phyloP scores from a whole-genome alignment of 2,797 vertebrate species.

The Menidia menidia region DNA sequence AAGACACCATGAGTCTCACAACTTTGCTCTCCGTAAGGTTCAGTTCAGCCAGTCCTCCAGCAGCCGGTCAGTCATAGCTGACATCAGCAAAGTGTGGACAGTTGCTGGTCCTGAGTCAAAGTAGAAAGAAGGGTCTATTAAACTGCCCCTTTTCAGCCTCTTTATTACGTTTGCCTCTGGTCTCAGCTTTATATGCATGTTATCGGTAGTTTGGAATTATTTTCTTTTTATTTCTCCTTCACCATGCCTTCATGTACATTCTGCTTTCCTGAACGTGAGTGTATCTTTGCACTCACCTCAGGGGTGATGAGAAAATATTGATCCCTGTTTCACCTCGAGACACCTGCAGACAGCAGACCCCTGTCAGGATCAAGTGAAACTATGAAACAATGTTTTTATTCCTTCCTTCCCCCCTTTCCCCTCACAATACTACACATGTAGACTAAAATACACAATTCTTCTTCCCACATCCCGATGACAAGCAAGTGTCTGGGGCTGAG shows the following conservation, averaged over 20 bases:
- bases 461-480: constrained; percentile 27
- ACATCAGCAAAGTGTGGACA: constrained; percentile 22
- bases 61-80: constrained; percentile 34
- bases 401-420: constrained; percentile 8
- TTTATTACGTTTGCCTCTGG: constrained; percentile 12
- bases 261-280: constrained; percentile 28
- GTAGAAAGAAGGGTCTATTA: constrained; percentile 32
- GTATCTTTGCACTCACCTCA: constrained; percentile 30
- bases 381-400: constrained; percentile 30
- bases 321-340: constrained; percentile 53
- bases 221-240: constrained; percentile 35
- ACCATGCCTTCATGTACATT: constrained; percentile 46
- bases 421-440: constrained; percentile 18
- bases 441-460: constrained; percentile 23
- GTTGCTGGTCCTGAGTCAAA: constrained; percentile 10
- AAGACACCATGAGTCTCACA: constrained; percentile 3
- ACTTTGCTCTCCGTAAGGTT: constrained; percentile 11
- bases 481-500: constrained; percentile 52
- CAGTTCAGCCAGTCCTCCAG: constrained; percentile 10
- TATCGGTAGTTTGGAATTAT: constrained; percentile 46
- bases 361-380: constrained; percentile 42
- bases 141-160: constrained; percentile 37
- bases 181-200: constrained; percentile 8
- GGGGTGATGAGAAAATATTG: constrained; percentile 47
- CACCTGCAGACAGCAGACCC: constrained; percentile 41